Conservation (phyloP, 2,888 invertebrate genomes). For the Nephrotoma guestfalica region DNA sequence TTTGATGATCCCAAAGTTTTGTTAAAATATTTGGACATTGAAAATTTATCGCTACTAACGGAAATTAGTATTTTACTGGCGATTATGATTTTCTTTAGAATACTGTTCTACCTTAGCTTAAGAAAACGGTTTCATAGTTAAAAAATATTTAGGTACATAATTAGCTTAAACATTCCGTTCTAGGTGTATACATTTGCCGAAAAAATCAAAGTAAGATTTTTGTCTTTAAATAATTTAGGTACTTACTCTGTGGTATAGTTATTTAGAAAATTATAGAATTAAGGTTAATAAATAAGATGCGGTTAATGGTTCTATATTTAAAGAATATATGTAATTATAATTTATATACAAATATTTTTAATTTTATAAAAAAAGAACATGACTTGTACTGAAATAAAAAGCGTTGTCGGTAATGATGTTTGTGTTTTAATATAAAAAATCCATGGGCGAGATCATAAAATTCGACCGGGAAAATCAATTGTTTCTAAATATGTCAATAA, state of each 20-base stretch:
- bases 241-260: not conserved
- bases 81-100: slow-evolving; percentile 41
- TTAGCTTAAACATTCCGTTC: not conserved
- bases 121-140: slow-evolving; percentile 32
- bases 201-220: not conserved
- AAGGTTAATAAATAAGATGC: not conserved
- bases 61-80: slow-evolving; percentile 39
- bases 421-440: not conserved
- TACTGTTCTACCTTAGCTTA: slow-evolving; percentile 41
- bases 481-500: too few relatives aligned
- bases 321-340: not conserved
- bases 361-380: not conserved
- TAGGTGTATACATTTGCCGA: not conserved
- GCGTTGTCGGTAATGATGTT: not conserved
- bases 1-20: slow-evolving; percentile 49
- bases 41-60: slow-evolving; percentile 39
- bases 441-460: too few relatives aligned
- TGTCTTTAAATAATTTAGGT: not conserved
- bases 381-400: not conserved
- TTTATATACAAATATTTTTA: not conserved
- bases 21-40: slow-evolving; percentile 43
- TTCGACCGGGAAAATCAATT: too few relatives aligned
- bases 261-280: not conserved
- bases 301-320: not conserved
- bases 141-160: not conserved